Base-by-base conservation (phyloP, 1,140 invertebrate genomes). In the Drosophila ironensis region DNA sequence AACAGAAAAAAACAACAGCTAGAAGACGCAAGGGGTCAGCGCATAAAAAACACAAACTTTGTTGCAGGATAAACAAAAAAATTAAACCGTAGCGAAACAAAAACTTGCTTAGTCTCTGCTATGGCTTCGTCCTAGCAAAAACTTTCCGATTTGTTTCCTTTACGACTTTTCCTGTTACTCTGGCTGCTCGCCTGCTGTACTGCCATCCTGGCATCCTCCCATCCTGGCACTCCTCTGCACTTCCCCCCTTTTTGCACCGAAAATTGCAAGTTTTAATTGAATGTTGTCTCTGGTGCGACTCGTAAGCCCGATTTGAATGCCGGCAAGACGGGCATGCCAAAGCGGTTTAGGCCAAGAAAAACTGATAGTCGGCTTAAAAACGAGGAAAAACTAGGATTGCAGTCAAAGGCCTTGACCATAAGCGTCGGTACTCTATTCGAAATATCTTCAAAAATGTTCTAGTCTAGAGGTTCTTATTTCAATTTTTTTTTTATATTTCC, bases 261-360 rank as follows among this genome's bases (percentile, higher is more conserved):
- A 71, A 71, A 53, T 71, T 38, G 47, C 53, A 80, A 80, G 46
- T 77, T 77, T 84, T 82, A 82, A 82, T 84, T 82, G 77, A 82
- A 82, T 78, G 64, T 77, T 84, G 52, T 57, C 72, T 57, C 60
- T 57, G 35, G 40, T 37, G 59, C 59, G 16, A 37, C 12, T 61
- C 59, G n/a, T 24, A 63, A 63, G 59, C 59, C 59, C 40, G 59
- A 61, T 63, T 63, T 63, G 56, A 48, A 61, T 40, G 59, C 25
- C 17, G 20, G 38, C 11, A n/a, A 5, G 9, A 41, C 8, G 28
- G 11, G 5, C 19, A 25, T 17, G 20, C 35, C 42, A 71, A 54
- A 41, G 35, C 38, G 44, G 54, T 57, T 45, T 46, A 22, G 17
- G 16, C 56, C 35, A 40, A 20, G 22, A 28, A 12, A 22, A 61